Conservation (phyloP, 2,888 invertebrate species). For the Rhagium mordax region DNA sequence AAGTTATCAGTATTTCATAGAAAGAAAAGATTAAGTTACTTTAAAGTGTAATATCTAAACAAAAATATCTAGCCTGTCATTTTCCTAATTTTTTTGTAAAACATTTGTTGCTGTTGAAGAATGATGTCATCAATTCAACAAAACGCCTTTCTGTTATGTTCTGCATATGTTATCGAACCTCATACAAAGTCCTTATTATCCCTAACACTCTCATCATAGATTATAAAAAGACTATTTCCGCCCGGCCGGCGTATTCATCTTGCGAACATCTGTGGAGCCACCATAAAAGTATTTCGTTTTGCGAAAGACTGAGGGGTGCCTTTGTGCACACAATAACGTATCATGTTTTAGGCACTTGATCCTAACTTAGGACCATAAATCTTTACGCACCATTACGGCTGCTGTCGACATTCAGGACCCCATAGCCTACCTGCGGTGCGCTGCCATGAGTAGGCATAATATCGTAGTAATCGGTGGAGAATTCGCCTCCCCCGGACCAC, state of each 20-base stretch:
- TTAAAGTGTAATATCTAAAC: too few species aligned
- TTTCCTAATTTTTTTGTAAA: too few species aligned
- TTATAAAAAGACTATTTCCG: background rate
- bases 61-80: too few species aligned
- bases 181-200: too few species aligned
- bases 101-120: too few species aligned
- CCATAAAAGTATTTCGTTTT: constrained; percentile 5
- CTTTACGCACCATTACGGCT: constrained; percentile 55
- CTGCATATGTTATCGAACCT: too few species aligned
- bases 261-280: background rate
- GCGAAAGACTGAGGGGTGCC: constrained; percentile 20
- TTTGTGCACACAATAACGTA: constrained; percentile 44
- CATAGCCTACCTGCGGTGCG: constrained; percentile 36
- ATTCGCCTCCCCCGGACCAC: constrained; percentile 17
- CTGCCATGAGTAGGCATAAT: constrained; percentile 30
- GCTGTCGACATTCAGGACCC: constrained; percentile 42
- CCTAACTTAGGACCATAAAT: constrained; percentile 51
- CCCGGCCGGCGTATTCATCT: background rate
- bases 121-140: too few species aligned
- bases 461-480: constrained; percentile 22
- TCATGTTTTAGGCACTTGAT: constrained; percentile 53
- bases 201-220: background rate
- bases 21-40: too few species aligned
- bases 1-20: too few species aligned
- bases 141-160: too few species aligned